Base-by-base conservation (phyloP, 2,888 invertebrate species). In the Disparrhopalites patrizii region DNA sequence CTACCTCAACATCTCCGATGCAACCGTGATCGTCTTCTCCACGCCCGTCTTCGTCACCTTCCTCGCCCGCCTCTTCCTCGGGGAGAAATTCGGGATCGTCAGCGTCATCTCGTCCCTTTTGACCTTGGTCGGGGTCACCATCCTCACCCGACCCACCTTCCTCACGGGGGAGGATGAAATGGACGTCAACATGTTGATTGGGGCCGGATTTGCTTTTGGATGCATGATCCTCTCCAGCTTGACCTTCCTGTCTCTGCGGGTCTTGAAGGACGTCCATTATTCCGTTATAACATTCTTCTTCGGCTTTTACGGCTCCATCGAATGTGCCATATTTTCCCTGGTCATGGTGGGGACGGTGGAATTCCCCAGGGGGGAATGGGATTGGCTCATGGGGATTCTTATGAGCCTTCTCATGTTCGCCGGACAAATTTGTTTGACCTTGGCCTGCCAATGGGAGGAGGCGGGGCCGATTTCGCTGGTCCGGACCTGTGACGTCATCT, bases 11-110 rank as follows among this genome's bases (percentile, higher is more conserved):
- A 61, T 61, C 23, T 27, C 60, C 15, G 60, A 61, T 50, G 27
- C 60, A 5, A 61, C 60, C 1, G 60, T 61, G 0, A 61, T 61
- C 5, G 51, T 33, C 0, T 61, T 61, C 25, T 23, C 27, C 5
- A 58, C 58, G 1, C 58, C 58, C 1, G 58, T 58, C 2, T 58
- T 58, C 27, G 60, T 60, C 2, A 60, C 60, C 1, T 60, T 60
- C 33, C n/a, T 60, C 8, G 60, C 60, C 2, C 50, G 28, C 23
- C 15, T 60, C 18, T 31, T 30, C 25, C 23, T 60, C 3, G 13
- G 15, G 13, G 60, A 60, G 18, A 7, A 25, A 20, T 60, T 47
- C 50, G 60, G 60, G 13, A 31, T 60, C n/a, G 23, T 60, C 5
- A 60, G 50, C 23, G 23, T 60, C 3, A 3, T 60, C 3, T 60